Evolutionary conservation across 2,888 invertebrate genomes (phyloP), one percentile per base, ranked within the genome.

Genomic region (Melipona beecheii): DNA sequence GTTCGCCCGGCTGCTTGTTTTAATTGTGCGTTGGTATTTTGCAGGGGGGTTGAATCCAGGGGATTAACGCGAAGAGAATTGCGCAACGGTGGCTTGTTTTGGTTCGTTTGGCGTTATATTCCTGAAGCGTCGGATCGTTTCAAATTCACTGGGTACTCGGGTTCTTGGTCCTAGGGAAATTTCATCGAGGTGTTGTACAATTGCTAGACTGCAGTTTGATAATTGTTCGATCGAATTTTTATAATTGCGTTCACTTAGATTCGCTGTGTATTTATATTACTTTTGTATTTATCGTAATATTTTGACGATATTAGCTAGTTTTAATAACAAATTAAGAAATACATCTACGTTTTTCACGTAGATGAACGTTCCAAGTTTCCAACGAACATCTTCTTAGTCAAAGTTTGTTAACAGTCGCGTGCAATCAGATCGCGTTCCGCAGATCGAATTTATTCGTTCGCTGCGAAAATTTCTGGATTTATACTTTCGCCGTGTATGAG

Each of bases 401-500:
- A 43, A 66, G 11, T 11, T 66, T 31, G 52, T 27, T 31, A n/a
- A 15, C n/a, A n/a, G 19, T 13, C 27, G 31, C 27, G 43, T 17
- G 24, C 5, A 52, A 64, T 64, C 52, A 52, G 5, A 36, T 19
- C 19, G 52, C 11, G 50, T n/a, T 17, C 36, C 36, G 4, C 31
- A n/a, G 24, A 71, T 71, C 58, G 24, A 24, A 43, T 76, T 60
- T 70, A 66, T 78, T 73, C 43, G 31, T 17, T 2, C 17, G 72
- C 2, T 58, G 78, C 36, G 9, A 6, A 65, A 72, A 58, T 65
- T 58, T 58, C 21, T 36, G 49, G 54, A 78, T 78, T 78, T 74
- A 78, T 78, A 78, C 62, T 74, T 74, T 74, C 62, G 19, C 52
- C 68, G 19, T 80, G 15, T 71, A 43, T 76, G 60, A 27, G 27